Evolutionary conservation across 2,113 vertebrate genomes (phyloP), one percentile per base, ranked within the genome.

Genomic region (human): DNA sequence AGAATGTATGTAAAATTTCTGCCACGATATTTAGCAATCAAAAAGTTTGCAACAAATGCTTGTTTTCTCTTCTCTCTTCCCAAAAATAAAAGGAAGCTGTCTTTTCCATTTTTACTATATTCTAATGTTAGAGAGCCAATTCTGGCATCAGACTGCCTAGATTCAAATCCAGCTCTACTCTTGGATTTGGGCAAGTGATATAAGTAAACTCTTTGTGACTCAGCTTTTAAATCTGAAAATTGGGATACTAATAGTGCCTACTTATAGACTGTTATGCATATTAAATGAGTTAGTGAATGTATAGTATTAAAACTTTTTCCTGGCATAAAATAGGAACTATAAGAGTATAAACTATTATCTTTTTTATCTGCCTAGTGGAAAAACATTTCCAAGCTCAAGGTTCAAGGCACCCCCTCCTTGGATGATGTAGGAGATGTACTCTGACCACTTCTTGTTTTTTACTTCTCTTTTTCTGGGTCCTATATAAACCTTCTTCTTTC

Each of bases 401-500:
- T 96, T 96, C 52, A 83, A 80, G 82, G 13, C 68, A 87, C 43
- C 79, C 73, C 50, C 83, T 25, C 13, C 5, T 90, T 93, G 55
- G 27, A 17, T 55, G 88, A 76, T 84, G 22, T 3, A 0, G 86
- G 88, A 92, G 52, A 82, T 20, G 17, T 55, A 72, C 45, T 76
- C 45, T 76, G 25, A 95, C 68, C 40, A 70, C 88, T 93, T 97
- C 88, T 97, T 90, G 50, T 23, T 91, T 95, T 93, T 94, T 68
- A 68, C 48, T 96, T 97, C 85, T 90, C 76, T 72, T 89, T 97
- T 96, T 76, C 48, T 75, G 85, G 23, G 18, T 85, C 87, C 20
- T 55, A 30, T 43, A 45, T 1, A 76, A 55, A 80, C 38, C 32
- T 85, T 82, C 27, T 84, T 96, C 20, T 18, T 64, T 97, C 59